These are phyloP conservation scores for Melitaea cinxia DNA, from an alignment of 1,140 invertebrate species.

Conservation along the genomic window DNA sequence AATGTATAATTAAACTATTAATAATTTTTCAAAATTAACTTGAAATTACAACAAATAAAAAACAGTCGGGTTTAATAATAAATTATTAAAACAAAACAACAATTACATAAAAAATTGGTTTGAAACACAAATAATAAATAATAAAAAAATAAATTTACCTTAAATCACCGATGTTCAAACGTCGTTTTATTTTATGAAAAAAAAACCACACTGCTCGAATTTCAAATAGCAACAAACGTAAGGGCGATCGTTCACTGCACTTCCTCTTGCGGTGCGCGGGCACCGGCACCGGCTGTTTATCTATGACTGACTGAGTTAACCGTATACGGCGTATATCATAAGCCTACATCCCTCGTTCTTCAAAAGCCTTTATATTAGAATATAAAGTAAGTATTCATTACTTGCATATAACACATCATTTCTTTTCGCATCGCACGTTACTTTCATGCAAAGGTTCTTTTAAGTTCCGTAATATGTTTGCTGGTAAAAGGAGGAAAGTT, in stretches of 20 bases:
- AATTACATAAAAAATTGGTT: neutral
- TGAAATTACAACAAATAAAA: no score
- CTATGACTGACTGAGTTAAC: conserved; percentile 43
- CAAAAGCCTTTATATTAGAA: conserved; percentile 1
- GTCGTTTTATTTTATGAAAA: no score
- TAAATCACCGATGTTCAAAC: neutral
- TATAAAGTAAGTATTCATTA: neutral
- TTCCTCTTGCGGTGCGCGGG: conserved; percentile 50
- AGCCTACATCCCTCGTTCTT: conserved; percentile 10
- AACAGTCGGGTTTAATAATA: no score
- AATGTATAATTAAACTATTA: no score
- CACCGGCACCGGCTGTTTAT: conserved; percentile 35
- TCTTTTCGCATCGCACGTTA: neutral
- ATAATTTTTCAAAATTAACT: no score
- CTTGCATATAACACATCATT: neutral
- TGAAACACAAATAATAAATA: neutral
- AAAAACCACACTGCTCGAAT: conserved; percentile 38
- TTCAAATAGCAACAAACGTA: conserved; percentile 33
- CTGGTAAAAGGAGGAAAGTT: no score
- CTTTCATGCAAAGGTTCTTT: no score
- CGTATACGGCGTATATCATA: conserved; percentile 13
- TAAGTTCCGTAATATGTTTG: no score
- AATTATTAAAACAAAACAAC: neutral
- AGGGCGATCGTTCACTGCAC: conserved; percentile 60
- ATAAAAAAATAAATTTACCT: neutral